Base-by-base conservation (phyloP, 2,888 invertebrate genomes). In the Acheta domesticus region DNA sequence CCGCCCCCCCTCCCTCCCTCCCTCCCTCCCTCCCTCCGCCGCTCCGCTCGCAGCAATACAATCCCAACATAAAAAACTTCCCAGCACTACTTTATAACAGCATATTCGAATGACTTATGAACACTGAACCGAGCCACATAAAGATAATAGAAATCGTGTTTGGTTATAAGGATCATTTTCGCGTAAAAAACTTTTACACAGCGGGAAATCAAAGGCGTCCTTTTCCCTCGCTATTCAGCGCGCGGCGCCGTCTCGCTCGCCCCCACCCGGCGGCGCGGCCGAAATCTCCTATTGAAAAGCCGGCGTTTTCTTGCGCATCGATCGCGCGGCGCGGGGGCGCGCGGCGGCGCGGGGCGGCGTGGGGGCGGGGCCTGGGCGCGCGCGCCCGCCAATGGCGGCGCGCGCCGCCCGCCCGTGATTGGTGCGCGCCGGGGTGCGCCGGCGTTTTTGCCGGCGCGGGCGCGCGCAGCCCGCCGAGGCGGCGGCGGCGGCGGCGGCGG, bases 111-210 rank as follows among this genome's bases (percentile, higher is more conserved):
- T 48, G 73, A 76, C 80, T 78, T 78, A 78, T 78, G 23, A 75
- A 78, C 78, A 77, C 73, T 76, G 75, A 36, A 80, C 48, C 49
- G 73, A 48, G 19, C 77, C 80, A 76, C 76, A 78, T 78, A 76
- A 49, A 49, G 78, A 76, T 74, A 75, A 80, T 76, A 78, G 78
- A 76, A 49, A 77, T 77, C 78, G 48, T 78, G 74, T 76, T 78
- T 48, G 23, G 76, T 21, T 75, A 49, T 80, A 80, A 80, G 80
- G 80, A 80, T 76, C 80, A 80, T 79, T 80, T 80, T 80, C 80
- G 80, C 75, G 49, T 76, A 76, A 76, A 62, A 62, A 76, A 48
- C 76, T 76, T 49, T 20, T 36, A 49, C 48, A 48, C 49, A 48
- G 76, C 48, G n/a, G 19, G 48, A 49, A 76, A 76, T 48, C 21